Percentiles rank a stretch among this genome's conserved stretches.
These are phyloP conservation scores for Drosophila koepferae DNA, from an alignment of 2,888 invertebrate species.

Conservation along the genomic window DNA sequence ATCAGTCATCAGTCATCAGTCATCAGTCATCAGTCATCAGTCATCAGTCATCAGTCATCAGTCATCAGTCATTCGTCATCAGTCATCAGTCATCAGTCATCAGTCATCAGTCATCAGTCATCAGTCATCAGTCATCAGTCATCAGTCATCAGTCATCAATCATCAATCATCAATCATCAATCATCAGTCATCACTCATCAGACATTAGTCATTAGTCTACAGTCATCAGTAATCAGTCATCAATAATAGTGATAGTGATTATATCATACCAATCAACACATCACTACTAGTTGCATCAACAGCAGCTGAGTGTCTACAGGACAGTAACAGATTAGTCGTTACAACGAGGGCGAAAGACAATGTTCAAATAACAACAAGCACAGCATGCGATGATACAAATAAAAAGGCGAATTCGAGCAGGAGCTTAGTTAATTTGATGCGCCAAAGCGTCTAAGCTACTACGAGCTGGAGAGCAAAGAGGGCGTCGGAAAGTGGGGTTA, in stretches of 20 bases:
- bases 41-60: background rate
- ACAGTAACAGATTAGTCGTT: background rate
- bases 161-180: background rate
- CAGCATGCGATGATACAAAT: slow-evolving; percentile 7
- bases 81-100: too few species aligned
- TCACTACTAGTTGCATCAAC: background rate
- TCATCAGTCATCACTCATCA: background rate
- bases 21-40: background rate
- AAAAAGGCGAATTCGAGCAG: slow-evolving; percentile 26
- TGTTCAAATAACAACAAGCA: background rate
- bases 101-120: too few species aligned
- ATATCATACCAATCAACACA: background rate
- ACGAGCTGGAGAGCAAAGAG: background rate
- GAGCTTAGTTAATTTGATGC: slow-evolving; percentile 54
- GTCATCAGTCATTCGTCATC: too few species aligned
- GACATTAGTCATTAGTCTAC: background rate
- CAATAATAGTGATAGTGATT: too few species aligned
- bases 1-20: background rate
- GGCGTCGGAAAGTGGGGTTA: background rate
- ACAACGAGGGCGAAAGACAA: background rate
- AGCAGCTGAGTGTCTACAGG: background rate
- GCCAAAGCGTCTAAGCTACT: slow-evolving; percentile 33
- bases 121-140: background rate
- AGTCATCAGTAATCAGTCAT: too few species aligned
- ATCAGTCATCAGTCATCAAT: too few species aligned